These are phyloP conservation scores for Tipula unca DNA, from an alignment of 2,888 invertebrate species.

Conservation along the genomic window DNA sequence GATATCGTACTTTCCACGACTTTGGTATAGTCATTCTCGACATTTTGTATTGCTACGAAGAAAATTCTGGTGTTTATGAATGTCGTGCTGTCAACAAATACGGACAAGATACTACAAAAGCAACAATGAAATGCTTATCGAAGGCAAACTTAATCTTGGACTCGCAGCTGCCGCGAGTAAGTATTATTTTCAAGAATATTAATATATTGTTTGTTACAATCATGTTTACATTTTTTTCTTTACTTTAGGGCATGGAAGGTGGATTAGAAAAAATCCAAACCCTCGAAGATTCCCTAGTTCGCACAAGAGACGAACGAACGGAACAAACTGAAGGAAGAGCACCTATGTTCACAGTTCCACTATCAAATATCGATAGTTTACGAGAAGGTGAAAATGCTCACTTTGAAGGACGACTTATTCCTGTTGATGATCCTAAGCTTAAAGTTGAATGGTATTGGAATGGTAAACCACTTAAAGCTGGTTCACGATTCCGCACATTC, in stretches of 20 bases:
- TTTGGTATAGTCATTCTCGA: conserved; percentile 95
- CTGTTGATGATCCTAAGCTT: conserved; percentile 83
- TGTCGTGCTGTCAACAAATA: conserved; percentile 88
- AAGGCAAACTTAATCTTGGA: conserved; percentile 85
- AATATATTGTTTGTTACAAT: background rate
- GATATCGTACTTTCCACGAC: conserved; percentile 95
- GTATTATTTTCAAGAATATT: conserved; percentile 29
- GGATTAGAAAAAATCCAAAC: conserved; percentile 88
- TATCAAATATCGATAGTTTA: conserved; percentile 77
- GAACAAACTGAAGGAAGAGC: conserved; percentile 75
- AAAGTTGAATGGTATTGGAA: conserved; percentile 95
- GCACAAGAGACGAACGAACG: conserved; percentile 60
- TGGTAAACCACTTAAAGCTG: conserved; percentile 77
- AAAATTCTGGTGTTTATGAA: conserved; percentile 90
- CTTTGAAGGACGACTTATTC: conserved; percentile 81
- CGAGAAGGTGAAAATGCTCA: conserved; percentile 88
- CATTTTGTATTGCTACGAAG: conserved; percentile 91
- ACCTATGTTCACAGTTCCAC: conserved; percentile 81
- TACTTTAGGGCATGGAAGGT: conserved; percentile 83
- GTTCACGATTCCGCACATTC: conserved; percentile 91
- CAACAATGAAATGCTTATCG: conserved; percentile 75
- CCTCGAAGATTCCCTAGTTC: conserved; percentile 81
- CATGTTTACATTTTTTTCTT: conserved; percentile 21
- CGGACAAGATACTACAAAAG: conserved; percentile 79
- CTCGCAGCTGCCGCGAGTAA: conserved; percentile 83